These are phyloP conservation scores for Microchirus variegatus DNA, from an alignment of 2,797 vertebrate genomes.

Conservation along the genomic window DNA sequence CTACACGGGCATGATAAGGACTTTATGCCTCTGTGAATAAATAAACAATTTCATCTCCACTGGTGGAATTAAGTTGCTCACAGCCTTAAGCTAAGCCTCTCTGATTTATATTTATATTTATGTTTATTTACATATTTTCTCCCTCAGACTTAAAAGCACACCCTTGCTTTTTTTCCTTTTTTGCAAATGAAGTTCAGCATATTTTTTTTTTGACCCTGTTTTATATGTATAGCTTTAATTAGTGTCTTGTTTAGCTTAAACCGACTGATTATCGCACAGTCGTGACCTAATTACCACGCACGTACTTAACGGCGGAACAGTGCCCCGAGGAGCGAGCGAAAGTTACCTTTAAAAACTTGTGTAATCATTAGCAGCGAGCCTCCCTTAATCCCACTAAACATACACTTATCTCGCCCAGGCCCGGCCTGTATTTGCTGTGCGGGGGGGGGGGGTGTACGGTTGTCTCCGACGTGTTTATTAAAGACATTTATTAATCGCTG, in stretches of 20 bases:
- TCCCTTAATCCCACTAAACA: conserved; percentile 87
- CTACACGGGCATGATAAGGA: conserved; percentile 86
- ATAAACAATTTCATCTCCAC: conserved; percentile 86
- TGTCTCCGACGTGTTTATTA: conserved; percentile 72
- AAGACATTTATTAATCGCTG: conserved; percentile 78
- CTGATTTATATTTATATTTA: conserved; percentile 78
- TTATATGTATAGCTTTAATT: conserved; percentile 88
- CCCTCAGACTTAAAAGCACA: conserved; percentile 85
- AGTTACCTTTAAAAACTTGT: conserved; percentile 90
- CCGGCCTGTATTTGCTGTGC: conserved; percentile 66
- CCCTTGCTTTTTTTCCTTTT: conserved; percentile 62
- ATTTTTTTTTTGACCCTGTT: conserved; percentile 85
- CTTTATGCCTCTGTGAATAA: conserved; percentile 86
- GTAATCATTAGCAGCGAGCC: conserved; percentile 86
- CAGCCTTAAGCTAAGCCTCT: conserved; percentile 86
- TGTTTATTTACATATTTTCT: conserved; percentile 72
- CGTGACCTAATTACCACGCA: conserved; percentile 86
- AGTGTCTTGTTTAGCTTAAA: conserved; percentile 81
- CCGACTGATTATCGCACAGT: conserved; percentile 83
- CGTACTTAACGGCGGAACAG: conserved; percentile 77
- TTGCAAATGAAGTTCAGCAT: conserved; percentile 81
- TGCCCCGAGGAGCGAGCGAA: conserved; percentile 83
- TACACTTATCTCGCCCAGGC: conserved; percentile 77
- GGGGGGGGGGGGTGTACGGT: conserved; percentile 35
- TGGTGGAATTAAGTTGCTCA: conserved; percentile 88